These are phyloP conservation scores for Gasteruption jaculator DNA, from an alignment of 2,888 invertebrate genomes.

Conservation along the genomic window DNA sequence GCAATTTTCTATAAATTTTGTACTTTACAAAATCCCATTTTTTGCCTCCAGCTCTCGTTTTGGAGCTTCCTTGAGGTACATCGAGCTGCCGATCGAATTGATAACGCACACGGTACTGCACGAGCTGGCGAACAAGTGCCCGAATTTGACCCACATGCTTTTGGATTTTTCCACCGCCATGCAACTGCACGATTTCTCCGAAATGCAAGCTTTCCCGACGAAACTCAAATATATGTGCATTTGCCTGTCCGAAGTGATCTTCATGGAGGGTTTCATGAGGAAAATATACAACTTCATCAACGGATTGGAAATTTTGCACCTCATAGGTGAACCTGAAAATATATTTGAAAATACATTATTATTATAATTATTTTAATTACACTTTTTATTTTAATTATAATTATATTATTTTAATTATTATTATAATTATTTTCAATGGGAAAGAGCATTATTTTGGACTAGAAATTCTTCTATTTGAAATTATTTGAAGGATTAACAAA, in stretches of 20 bases:
- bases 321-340: slow-evolving; percentile 89
- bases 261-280: slow-evolving; percentile 99
- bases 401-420: background rate
- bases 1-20: slow-evolving; percentile 3
- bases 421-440: too few relatives aligned
- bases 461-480: slow-evolving; percentile 16
- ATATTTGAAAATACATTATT: too few relatives aligned
- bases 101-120: slow-evolving; percentile 96
- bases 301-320: slow-evolving; percentile 92
- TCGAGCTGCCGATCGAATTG: slow-evolving; percentile 91
- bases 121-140: slow-evolving; percentile 93
- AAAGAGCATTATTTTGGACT: background rate
- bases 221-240: slow-evolving; percentile 93
- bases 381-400: background rate
- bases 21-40: background rate
- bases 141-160: slow-evolving; percentile 92
- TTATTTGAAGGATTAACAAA: too few relatives aligned
- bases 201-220: slow-evolving; percentile 97
- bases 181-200: slow-evolving; percentile 99
- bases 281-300: slow-evolving; percentile 99
- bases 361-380: too few relatives aligned
- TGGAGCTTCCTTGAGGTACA: slow-evolving; percentile 82
- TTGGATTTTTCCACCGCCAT: slow-evolving; percentile 98
- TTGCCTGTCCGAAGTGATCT: slow-evolving; percentile 98
- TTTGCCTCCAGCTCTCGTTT: slow-evolving; percentile 65